Evolutionary conservation across 1,140 invertebrate genomes (phyloP).

Genomic region (Neodiprion pinetum): DNA sequence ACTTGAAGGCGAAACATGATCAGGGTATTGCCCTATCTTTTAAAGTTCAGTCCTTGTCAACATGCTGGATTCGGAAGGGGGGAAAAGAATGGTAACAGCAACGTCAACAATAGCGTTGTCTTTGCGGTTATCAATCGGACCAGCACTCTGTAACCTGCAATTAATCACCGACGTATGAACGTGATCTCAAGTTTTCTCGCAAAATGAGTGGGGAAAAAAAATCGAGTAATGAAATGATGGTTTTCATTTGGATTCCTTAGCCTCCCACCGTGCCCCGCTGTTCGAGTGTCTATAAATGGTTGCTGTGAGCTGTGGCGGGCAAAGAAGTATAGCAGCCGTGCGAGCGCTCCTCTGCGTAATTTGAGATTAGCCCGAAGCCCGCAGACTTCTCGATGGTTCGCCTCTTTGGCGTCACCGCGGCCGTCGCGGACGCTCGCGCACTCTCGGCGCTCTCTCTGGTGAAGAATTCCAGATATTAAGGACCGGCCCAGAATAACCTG

Average conservation of each 20-base stretch:
- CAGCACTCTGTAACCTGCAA: too few species aligned
- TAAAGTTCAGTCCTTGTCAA: too few species aligned
- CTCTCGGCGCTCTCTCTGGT: conserved; percentile 40
- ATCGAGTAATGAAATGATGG: conserved; percentile 30
- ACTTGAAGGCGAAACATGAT: too few species aligned
- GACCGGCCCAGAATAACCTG: conserved; percentile 31
- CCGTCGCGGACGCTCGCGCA: conserved; percentile 12
- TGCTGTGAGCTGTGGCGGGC: conserved; percentile 41
- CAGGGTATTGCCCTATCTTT: too few species aligned
- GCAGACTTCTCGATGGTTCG: conserved; percentile 30
- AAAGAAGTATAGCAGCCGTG: conserved; percentile 43
- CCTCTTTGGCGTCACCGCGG: conserved; percentile 22
- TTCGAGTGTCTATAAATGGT: conserved; percentile 55
- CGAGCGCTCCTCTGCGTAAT: conserved; percentile 49
- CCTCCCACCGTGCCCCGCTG: conserved; percentile 36
- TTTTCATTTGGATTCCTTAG: conserved; percentile 44
- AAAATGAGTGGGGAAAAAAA: conserved; percentile 12
- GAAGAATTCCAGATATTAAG: conserved; percentile 42
- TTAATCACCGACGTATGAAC: too few species aligned
- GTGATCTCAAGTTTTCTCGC: background rate
- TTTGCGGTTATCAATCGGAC: too few species aligned
- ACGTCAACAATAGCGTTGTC: too few species aligned
- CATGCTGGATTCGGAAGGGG: too few species aligned
- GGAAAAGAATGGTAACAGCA: too few species aligned
- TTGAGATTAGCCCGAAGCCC: conserved; percentile 47